Evolutionary conservation across 2,797 vertebrate species (phyloP).

Genomic region (Semotilus atromaculatus): DNA sequence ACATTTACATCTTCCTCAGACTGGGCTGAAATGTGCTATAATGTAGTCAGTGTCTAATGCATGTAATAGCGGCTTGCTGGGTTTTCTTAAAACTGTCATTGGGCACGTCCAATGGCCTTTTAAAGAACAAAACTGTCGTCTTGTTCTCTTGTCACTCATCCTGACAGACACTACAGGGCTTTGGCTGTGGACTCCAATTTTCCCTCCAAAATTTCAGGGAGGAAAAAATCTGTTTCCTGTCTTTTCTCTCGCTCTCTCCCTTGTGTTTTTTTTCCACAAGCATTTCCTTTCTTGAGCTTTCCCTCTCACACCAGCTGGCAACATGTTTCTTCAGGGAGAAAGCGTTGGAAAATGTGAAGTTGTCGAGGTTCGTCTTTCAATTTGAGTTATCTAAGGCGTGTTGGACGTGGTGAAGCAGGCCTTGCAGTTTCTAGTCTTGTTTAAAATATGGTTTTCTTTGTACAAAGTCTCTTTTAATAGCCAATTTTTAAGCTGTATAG

Average conservation of each 20-base stretch:
- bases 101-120: background rate
- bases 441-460: slow-evolving; percentile 6
- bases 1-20: background rate
- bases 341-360: slow-evolving; percentile 67
- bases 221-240: slow-evolving; percentile 61
- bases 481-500: background rate
- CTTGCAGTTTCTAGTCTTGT: background rate
- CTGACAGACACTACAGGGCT: slow-evolving; percentile 43
- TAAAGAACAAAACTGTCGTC: background rate
- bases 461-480: background rate
- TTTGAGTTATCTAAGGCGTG: background rate
- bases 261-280: slow-evolving; percentile 52
- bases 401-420: background rate
- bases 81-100: background rate
- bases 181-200: slow-evolving; percentile 51
- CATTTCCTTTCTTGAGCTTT: slow-evolving; percentile 69
- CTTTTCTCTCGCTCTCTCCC: slow-evolving; percentile 39
- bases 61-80: slow-evolving; percentile 35
- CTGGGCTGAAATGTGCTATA: slow-evolving; percentile 6
- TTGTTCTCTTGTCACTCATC: slow-evolving; percentile 49
- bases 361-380: background rate
- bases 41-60: background rate
- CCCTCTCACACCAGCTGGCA: slow-evolving; percentile 72
- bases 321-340: slow-evolving; percentile 61
- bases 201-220: slow-evolving; percentile 55